Conservation (phyloP, 2,888 invertebrate species). For the Nemotelus pantherinus region DNA sequence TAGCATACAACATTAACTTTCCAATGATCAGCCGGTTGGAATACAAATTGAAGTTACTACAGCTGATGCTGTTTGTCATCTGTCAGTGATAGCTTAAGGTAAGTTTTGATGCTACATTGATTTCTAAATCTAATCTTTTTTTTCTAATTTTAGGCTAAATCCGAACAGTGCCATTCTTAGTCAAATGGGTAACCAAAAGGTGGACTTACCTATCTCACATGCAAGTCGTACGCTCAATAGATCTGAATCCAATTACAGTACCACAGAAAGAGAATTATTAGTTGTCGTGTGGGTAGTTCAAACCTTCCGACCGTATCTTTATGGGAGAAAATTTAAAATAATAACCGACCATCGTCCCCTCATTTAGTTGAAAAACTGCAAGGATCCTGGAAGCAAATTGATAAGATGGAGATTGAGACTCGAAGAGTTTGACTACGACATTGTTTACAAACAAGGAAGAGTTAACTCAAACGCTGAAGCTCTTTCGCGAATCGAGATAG, state of each 20-base stretch:
- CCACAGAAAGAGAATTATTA: constrained; percentile 29
- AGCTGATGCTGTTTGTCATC: too few relatives aligned
- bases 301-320: constrained; percentile 22
- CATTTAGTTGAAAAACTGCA: constrained; percentile 28
- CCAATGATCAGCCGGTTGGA: too few relatives aligned
- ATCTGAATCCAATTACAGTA: constrained; percentile 16
- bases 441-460: constrained; percentile 8
- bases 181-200: too few relatives aligned
- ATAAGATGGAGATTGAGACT: constrained; percentile 19
- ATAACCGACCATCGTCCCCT: constrained; percentile 15
- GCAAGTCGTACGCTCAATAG: background rate
- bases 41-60: too few relatives aligned
- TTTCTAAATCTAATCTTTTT: too few relatives aligned
- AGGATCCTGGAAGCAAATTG: constrained; percentile 31
- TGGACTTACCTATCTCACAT: constrained; percentile 35
- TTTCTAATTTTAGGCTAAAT: too few relatives aligned
- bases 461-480: constrained; percentile 16
- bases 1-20: too few relatives aligned
- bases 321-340: constrained; percentile 10
- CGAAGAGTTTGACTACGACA: constrained; percentile 24
- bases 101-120: too few relatives aligned
- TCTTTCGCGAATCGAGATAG: constrained; percentile 3
- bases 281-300: background rate
- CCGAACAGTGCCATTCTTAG: too few relatives aligned
- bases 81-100: too few relatives aligned